phyloP scores from a whole-genome alignment of 2,113 vertebrate genomes.

The Dolichotis patagonum region DNA sequence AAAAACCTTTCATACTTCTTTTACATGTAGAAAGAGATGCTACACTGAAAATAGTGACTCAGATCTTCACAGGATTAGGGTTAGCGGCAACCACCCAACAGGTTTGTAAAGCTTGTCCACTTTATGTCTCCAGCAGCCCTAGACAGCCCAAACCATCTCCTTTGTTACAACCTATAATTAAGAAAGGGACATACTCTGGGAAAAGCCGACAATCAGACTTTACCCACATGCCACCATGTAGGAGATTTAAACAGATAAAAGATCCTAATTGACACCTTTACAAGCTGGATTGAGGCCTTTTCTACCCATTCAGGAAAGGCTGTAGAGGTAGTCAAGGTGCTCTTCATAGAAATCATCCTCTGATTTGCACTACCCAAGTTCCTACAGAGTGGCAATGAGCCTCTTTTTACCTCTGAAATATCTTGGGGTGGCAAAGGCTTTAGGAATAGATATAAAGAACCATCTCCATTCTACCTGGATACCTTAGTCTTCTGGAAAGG shows the following conservation, averaged over 20 bases:
- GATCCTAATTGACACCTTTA: background rate
- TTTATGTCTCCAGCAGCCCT: background rate
- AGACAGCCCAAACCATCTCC: background rate
- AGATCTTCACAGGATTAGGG: background rate
- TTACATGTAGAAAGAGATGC: background rate
- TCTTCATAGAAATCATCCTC: background rate
- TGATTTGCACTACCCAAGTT: background rate
- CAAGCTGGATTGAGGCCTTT: background rate
- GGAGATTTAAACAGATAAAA: background rate
- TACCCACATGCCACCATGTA: background rate
- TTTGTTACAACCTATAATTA: background rate
- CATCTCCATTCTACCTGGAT: background rate
- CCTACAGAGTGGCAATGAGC: background rate
- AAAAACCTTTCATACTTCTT: background rate
- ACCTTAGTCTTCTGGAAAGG: background rate
- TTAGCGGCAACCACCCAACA: background rate
- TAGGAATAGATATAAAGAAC: background rate
- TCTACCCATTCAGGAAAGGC: background rate
- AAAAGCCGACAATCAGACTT: background rate
- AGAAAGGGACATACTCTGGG: background rate
- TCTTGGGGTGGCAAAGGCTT: background rate
- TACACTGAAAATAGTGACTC: background rate
- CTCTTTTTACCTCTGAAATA: background rate
- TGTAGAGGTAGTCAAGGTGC: background rate
- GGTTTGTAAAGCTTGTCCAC: too few species aligned